phyloP scores from a whole-genome alignment of 2,888 invertebrate genomes.

The Pantelozetes paolii region DNA sequence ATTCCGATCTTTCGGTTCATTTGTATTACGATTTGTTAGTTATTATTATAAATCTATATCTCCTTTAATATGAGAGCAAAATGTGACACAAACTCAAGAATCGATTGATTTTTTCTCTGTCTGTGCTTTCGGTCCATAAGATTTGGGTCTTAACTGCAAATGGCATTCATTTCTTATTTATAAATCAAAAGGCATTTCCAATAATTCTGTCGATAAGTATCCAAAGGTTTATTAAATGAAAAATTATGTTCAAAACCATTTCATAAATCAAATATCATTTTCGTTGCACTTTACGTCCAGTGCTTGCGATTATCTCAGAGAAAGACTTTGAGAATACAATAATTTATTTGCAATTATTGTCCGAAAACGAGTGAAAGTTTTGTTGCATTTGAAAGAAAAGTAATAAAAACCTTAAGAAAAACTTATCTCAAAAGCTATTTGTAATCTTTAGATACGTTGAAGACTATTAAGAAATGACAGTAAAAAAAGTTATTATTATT shows the following conservation, averaged over 20 bases:
- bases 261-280: background rate
- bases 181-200: background rate
- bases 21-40: background rate
- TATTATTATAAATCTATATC: background rate
- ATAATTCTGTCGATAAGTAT: background rate
- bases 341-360: conserved; percentile 1
- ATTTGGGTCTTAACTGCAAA: background rate
- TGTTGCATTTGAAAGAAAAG: background rate
- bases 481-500: conserved; percentile 4
- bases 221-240: background rate
- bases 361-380: background rate
- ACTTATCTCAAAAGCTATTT: conserved; percentile 14
- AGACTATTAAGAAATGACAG: conserved; percentile 10
- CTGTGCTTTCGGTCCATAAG: background rate
- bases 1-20: background rate
- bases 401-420: background rate
- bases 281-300: background rate
- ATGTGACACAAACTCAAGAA: background rate
- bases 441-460: background rate
- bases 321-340: background rate
- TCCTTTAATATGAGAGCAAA: background rate
- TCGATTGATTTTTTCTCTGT: background rate
- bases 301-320: background rate
- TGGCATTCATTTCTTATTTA: conserved; percentile 7
- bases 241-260: background rate